Base-by-base conservation (phyloP, 2,113 vertebrate genomes). In the Prinia subflava region DNA sequence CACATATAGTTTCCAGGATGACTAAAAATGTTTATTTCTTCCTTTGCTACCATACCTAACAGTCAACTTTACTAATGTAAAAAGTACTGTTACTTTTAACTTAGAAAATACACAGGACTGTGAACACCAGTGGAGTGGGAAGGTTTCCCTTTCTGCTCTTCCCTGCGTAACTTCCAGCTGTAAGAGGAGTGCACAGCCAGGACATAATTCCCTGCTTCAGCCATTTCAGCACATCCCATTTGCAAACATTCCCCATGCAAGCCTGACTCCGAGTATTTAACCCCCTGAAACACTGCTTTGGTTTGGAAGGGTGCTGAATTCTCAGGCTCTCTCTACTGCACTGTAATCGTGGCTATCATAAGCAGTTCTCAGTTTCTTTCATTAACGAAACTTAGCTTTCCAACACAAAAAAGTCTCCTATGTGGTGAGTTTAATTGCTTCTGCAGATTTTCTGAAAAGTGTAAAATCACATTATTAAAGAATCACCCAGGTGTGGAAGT, bases 181-280 rank as follows among this genome's bases (percentile, higher is more conserved):
- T 14, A 8, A 81, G 50, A 63, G 35, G 39, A 39, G 11, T 1
- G 1, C 41, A 13, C 7, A 67, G 28, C 22, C 0, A 2, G 15
- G 35, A 65, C 0, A 0, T 39, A 39, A 39, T n/a, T 53, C 25
- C 11, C 28, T 1, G 2, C 62, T 75, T 75, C 42, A 70, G 50
- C 7, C 0, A 9, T 78, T 96, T 78, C 56, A 53, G 21, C 62
- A 16, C 0, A 1, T 59, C 35, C 35, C 22, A 2, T 79, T 57
- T 65, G 11, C 63, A 68, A n/a, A 10, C 28, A 17, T 50, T 57
- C 35, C 19, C 59, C 15, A 2, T 55, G 35, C 49, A 46, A 73
- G 9, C 35, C 39, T 42, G 42, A 57, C 17, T 49, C 37, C 16
- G 44, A 2, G 7, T n/a, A 77, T 69, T 60, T 39, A 35, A 30